phyloP scores from a whole-genome alignment of 23 tunicate species.

The Styela plicata region DNA sequence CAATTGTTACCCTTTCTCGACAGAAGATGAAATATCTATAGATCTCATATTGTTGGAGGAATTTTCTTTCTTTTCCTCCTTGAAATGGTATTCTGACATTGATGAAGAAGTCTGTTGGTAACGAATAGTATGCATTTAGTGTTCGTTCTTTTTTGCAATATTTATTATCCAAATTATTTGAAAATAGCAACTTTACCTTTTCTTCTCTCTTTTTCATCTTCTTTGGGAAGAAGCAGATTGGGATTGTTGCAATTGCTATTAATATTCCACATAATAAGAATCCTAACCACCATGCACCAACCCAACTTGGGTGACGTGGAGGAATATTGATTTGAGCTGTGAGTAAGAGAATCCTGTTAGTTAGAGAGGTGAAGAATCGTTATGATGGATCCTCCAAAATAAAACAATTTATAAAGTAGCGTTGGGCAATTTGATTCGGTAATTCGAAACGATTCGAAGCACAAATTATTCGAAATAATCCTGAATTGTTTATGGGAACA shows the following conservation, averaged over 20 bases:
- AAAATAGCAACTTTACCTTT: conserved; percentile 1
- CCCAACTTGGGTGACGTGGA: conserved; percentile 65
- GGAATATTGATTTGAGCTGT: conserved; percentile 24
- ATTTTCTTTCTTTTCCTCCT: not conserved
- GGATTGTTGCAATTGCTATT: conserved; percentile 29
- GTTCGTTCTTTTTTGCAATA: not conserved
- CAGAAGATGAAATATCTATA: not conserved
- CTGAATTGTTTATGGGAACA: too few relatives aligned
- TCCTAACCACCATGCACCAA: conserved; percentile 96
- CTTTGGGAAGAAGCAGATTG: conserved; percentile 71
- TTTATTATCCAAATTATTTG: not conserved
- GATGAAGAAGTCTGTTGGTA: not conserved
- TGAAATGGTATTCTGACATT: not conserved
- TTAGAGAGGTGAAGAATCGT: too few relatives aligned
- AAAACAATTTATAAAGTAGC: too few relatives aligned
- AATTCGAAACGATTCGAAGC: too few relatives aligned
- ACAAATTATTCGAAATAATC: too few relatives aligned
- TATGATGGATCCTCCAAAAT: too few relatives aligned
- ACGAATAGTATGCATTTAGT: not conserved
- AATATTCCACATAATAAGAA: conserved; percentile 22
- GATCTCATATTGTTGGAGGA: not conserved
- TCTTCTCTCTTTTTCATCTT: conserved; percentile 33
- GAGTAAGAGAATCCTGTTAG: not conserved
- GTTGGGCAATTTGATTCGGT: too few relatives aligned
- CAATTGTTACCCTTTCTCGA: conserved; percentile 1